phyloP scores from a whole-genome alignment of 2,113 vertebrate genomes.

The Oncorhynchus kisutch region DNA sequence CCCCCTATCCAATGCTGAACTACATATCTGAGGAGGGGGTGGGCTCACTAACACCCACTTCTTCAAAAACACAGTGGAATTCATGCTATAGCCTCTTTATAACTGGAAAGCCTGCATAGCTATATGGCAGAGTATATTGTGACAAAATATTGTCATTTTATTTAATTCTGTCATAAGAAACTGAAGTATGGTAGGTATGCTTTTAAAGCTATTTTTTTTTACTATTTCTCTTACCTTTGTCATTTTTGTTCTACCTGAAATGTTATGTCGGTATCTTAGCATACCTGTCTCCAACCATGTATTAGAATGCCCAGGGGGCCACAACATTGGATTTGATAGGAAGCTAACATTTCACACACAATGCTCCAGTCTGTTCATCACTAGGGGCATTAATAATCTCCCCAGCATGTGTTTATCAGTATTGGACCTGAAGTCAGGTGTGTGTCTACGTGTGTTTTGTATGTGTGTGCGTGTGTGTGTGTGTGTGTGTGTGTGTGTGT shows the following conservation, averaged over 20 bases:
- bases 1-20: not conserved
- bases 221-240: no score
- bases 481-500: not conserved
- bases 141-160: no score
- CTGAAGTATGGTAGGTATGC: no score
- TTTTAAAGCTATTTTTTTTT: no score
- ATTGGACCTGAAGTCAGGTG: conserved; percentile 66
- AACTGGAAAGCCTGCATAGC: no score
- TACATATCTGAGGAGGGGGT: not conserved
- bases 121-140: no score
- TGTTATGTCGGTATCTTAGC: conserved; percentile 45
- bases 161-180: no score
- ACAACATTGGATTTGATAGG: conserved; percentile 53
- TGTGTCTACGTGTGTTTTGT: not conserved
- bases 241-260: no score
- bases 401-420: conserved; percentile 77
- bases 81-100: no score
- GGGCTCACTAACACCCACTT: no score
- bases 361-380: conserved; percentile 52
- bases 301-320: conserved; percentile 58
- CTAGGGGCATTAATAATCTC: conserved; percentile 70
- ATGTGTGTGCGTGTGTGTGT: no score
- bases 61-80: no score
- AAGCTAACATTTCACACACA: conserved; percentile 53
- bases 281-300: conserved; percentile 68